Conservation (phyloP, 2,888 invertebrate species). For the Agonopterix heracliana region DNA sequence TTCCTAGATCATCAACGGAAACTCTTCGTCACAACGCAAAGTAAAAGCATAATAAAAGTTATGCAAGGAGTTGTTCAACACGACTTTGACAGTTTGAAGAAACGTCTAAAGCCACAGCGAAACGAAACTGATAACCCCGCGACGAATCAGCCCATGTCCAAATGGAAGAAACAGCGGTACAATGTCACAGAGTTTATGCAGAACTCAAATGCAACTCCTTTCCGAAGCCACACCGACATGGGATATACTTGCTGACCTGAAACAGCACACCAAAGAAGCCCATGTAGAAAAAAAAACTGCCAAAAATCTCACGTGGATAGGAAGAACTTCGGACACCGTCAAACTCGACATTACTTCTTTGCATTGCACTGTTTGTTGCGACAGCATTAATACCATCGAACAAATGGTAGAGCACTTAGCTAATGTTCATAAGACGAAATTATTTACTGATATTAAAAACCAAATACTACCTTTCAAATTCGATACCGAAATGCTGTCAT, state of each 20-base stretch:
- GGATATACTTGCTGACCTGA: slow-evolving; percentile 48
- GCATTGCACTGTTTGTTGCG: slow-evolving; percentile 32
- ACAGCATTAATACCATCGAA: slow-evolving; percentile 19
- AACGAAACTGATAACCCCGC: background rate
- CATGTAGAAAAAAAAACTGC: slow-evolving; percentile 37
- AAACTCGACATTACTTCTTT: slow-evolving; percentile 45
- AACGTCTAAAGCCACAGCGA: background rate
- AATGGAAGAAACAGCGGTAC: background rate
- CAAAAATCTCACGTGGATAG: slow-evolving; percentile 26
- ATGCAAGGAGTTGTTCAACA: background rate
- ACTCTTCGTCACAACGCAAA: background rate
- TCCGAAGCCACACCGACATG: slow-evolving; percentile 38
- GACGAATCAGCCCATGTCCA: background rate
- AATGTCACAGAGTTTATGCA: slow-evolving; percentile 15
- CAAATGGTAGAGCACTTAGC: slow-evolving; percentile 28
- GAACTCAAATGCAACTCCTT: slow-evolving; percentile 54
- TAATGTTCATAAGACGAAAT: slow-evolving; percentile 23
- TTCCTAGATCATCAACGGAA: background rate
- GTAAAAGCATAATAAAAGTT: background rate
- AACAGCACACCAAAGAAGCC: slow-evolving; percentile 34
- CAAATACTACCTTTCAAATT: slow-evolving; percentile 42
- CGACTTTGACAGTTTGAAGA: background rate
- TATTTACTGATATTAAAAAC: slow-evolving; percentile 28
- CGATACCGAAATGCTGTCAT: slow-evolving; percentile 11
- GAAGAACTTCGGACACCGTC: slow-evolving; percentile 23